Conservation (phyloP, 1,140 invertebrate species). For the Notospermus geniculatus region DNA sequence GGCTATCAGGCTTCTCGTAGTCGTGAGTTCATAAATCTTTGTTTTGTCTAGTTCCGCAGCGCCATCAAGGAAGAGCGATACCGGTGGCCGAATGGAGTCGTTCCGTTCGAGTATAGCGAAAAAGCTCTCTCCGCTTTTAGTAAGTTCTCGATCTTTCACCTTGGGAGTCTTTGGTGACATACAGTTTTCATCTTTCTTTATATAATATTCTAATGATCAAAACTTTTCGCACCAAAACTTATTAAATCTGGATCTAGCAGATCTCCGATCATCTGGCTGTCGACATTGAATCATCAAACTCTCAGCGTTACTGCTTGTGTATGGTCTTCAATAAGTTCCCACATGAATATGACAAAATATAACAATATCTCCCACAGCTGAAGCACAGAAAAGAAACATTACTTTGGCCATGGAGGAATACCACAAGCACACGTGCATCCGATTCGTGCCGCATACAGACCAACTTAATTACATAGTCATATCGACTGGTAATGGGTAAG, state of each 20-base stretch:
- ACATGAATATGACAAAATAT: too few species aligned
- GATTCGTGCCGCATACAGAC: conserved; percentile 7
- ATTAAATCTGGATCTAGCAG: not conserved
- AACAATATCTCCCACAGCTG: not conserved
- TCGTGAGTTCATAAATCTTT: not conserved
- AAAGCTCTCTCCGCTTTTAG: not conserved
- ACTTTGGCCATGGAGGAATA: conserved; percentile 8
- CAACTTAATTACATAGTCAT: not conserved
- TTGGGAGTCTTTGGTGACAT: too few species aligned
- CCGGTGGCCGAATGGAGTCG: conserved; percentile 3
- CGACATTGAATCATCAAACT: not conserved
- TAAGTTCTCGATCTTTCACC: not conserved
- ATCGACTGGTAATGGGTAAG: too few species aligned
- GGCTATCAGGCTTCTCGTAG: too few species aligned
- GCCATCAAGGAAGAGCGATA: not conserved
- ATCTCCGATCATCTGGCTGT: not conserved
- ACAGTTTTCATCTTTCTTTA: not conserved
- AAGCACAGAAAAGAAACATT: not conserved
- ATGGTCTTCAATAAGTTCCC: too few species aligned
- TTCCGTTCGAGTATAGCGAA: not conserved
- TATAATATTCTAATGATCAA: not conserved
- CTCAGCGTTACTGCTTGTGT: too few species aligned
- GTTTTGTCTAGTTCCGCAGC: conserved; percentile 1
- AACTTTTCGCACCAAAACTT: too few species aligned
- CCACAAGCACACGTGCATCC: conserved; percentile 8